Conservation (phyloP, 2,113 vertebrate species). For the Penelope pileata region DNA sequence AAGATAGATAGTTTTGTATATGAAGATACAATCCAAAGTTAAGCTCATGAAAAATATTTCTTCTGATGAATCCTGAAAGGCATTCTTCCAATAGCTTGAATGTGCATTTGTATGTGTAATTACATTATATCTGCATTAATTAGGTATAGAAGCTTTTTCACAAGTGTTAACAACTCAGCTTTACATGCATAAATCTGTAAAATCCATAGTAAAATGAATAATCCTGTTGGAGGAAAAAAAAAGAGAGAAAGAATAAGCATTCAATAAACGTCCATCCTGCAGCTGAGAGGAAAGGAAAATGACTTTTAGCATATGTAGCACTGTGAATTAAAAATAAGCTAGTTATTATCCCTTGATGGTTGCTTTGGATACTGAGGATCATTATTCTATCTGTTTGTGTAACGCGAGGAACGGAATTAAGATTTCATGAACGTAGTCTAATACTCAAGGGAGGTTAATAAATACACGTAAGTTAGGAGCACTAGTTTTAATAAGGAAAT, state of each 20-base stretch:
- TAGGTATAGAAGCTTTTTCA: neutral
- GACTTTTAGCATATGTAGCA: neutral
- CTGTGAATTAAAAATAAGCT: neutral
- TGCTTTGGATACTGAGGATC: neutral
- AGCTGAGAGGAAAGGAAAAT: neutral
- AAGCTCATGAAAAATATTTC: neutral
- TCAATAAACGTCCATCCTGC: neutral
- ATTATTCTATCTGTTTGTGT: slow-evolving; percentile 14
- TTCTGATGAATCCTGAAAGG: neutral
- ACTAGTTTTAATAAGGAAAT: slow-evolving; percentile 8
- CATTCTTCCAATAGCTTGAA: neutral
- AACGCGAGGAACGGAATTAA: slow-evolving; percentile 36
- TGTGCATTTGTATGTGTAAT: neutral
- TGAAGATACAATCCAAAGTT: neutral
- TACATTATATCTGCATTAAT: neutral
- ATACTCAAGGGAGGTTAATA: neutral
- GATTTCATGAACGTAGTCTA: slow-evolving; percentile 29
- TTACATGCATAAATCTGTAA: neutral
- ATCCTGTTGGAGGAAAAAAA: neutral
- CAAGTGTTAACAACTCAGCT: neutral
- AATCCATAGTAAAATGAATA: neutral
- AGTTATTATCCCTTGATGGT: neutral
- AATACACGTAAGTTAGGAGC: neutral
- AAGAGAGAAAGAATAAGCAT: neutral
- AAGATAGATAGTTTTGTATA: neutral